Conservation (phyloP, 2,797 vertebrate genomes). For the Odontamblyopus rebecca region DNA sequence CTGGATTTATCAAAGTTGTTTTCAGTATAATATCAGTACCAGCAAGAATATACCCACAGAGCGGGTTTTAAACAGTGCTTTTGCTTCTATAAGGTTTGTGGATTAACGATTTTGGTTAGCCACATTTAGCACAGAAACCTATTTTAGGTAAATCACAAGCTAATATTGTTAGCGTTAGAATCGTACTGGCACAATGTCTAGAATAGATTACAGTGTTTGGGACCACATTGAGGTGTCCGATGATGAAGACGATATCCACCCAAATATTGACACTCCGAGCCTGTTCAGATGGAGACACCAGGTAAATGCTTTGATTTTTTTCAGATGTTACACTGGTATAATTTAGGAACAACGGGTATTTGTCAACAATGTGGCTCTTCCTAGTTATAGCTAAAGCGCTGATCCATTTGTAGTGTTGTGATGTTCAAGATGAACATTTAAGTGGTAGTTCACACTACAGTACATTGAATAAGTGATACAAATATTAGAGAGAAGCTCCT, state of each 20-base stretch:
- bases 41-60: not conserved
- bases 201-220: constrained; percentile 97
- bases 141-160: constrained; percentile 33
- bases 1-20: not conserved
- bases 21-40: not conserved
- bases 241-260: constrained; percentile 94
- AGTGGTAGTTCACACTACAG: too few relatives aligned
- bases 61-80: not conserved
- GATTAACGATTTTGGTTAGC: not conserved
- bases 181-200: constrained; percentile 69
- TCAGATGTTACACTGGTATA: not conserved
- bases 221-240: constrained; percentile 97
- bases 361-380: not conserved
- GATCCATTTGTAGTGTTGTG: not conserved
- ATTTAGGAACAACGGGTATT: not conserved
- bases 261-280: constrained; percentile 95
- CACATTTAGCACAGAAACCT: constrained; percentile 30
- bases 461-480: too few relatives aligned
- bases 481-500: too few relatives aligned
- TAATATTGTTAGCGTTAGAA: constrained; percentile 45
- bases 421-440: not conserved
- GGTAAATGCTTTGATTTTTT: constrained; percentile 64
- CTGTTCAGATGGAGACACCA: constrained; percentile 95
- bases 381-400: not conserved
- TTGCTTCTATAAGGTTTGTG: not conserved